Evolutionary conservation across 2,797 vertebrate species (phyloP).

Genomic region (Picus viridis): DNA sequence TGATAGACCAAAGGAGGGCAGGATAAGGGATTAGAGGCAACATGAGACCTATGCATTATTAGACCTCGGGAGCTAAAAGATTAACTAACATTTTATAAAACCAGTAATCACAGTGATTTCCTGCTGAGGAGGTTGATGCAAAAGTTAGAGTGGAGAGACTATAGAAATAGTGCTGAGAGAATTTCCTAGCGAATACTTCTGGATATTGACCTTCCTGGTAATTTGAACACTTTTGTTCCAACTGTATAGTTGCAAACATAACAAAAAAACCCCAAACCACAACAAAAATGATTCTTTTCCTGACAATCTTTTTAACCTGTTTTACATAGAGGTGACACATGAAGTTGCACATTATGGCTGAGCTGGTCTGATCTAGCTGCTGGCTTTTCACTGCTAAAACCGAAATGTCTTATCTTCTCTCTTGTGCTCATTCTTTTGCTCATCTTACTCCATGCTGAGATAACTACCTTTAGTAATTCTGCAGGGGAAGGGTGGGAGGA

Average conservation of each 20-base stretch:
- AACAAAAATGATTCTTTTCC: not conserved
- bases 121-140: not conserved
- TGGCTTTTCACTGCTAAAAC: not conserved
- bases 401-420: not conserved
- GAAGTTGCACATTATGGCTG: not conserved
- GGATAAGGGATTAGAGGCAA: not conserved
- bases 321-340: not conserved
- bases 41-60: not conserved
- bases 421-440: not conserved
- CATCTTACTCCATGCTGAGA: not conserved
- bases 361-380: not conserved
- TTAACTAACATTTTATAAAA: not conserved
- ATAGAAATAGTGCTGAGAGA: not conserved
- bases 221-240: not conserved
- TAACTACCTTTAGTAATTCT: not conserved
- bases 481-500: not conserved
- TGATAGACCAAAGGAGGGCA: not conserved
- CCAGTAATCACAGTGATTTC: not conserved
- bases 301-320: not conserved
- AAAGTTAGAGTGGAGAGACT: not conserved
- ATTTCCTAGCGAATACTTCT: not conserved
- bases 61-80: not conserved
- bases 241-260: not conserved
- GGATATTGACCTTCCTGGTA: not conserved
- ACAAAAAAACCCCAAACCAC: not conserved